These are phyloP conservation scores for Pionites leucogaster DNA, from an alignment of 2,113 vertebrate species.

Conservation along the genomic window DNA sequence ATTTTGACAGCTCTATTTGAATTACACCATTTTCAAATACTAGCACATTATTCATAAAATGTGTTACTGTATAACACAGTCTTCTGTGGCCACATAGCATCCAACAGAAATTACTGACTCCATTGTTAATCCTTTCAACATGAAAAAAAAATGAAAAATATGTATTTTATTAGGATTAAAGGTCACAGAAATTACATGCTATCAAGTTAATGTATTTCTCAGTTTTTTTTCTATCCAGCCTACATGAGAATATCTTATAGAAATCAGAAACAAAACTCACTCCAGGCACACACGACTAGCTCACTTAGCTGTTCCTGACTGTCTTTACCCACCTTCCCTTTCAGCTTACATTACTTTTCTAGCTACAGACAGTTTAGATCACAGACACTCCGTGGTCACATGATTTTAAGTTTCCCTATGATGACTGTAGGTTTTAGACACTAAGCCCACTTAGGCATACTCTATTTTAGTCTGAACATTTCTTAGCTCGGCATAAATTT, in stretches of 20 bases:
- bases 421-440: constrained; percentile 43
- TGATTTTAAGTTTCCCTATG: constrained; percentile 50
- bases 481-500: constrained; percentile 80
- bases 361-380: constrained; percentile 31
- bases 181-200: not conserved
- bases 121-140: not conserved
- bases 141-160: not conserved
- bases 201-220: not conserved
- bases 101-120: not conserved
- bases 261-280: not conserved
- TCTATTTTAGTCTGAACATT: constrained; percentile 73
- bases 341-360: not conserved
- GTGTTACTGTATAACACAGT: not conserved
- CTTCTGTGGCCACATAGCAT: not conserved
- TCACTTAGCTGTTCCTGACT: not conserved
- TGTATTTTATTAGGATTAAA: not conserved
- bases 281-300: not conserved
- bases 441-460: constrained; percentile 66
- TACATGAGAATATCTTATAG: not conserved
- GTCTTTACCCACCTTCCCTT: not conserved
- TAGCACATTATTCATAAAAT: not conserved
- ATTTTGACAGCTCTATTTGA: not conserved
- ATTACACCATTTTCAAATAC: not conserved
- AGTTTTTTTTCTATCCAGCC: not conserved
- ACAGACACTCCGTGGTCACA: constrained; percentile 26